Evolutionary conservation across 2,888 invertebrate species (phyloP), one percentile per base, ranked within the genome.

Genomic region (Drosophila falleni): DNA sequence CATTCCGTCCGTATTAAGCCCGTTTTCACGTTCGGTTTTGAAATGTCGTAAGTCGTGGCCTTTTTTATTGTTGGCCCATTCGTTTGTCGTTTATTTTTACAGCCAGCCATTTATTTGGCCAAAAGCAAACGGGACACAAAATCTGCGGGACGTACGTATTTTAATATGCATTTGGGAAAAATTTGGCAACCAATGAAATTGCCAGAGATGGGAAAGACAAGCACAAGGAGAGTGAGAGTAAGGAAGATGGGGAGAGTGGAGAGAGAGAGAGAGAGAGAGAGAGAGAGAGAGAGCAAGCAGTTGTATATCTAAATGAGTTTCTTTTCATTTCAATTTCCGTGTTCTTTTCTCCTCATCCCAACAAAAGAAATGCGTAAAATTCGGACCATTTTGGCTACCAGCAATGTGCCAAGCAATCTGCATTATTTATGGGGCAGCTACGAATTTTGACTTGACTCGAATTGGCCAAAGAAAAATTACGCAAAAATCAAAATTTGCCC

Each of bases 161-260:
- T 90, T 90, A 89, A 90, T 89, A 91, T 89, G 84, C 90, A 89
- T 89, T 89, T 89, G 91, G 91, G 91, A 87, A 81, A 88, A 74
- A 87, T 89, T 87, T 72, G 71, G 47, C 78, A 68, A 54, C 56
- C 56, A 65, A 76, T 47, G 44, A 54, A 44, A 71, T 42, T 46
- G 42, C n/a, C 19, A 11, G 41, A 10, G 31, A 19, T 33, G 33
- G 19, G 3, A 5, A 55, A 6, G 33, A 31, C 8, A 16, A n/a
- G 29, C 5, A 33, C 29, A 23, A 16, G 2, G 8, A 13, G 9
- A 11, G 16, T 2, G 6, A 19, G 15, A 11, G 37, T 13, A 19
- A 29, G n/a, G 23, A 23, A 4, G 23, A 4, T 23, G 23, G 23
- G 23, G 1, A 31, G 35, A 37, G 50, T n/a, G 37, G 58, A 3